Percentiles rank a stretch among this genome's conserved stretches.
These are phyloP conservation scores for Tanytarsus gracilentus DNA, from an alignment of 2,888 invertebrate genomes.

Conservation along the genomic window DNA sequence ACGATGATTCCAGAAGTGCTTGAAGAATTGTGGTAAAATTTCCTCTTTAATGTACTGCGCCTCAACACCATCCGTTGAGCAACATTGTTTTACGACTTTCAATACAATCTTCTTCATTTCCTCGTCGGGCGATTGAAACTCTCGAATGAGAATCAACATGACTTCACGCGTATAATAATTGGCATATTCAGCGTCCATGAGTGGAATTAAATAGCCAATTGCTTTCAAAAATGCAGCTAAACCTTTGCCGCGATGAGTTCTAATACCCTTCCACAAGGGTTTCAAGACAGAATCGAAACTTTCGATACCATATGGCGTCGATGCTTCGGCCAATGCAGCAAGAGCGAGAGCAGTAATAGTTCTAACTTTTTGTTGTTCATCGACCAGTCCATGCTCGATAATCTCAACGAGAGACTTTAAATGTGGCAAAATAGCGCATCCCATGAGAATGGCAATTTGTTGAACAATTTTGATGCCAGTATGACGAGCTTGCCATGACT, in stretches of 20 bases:
- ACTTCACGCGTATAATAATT: slow-evolving; percentile 98
- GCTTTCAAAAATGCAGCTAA: slow-evolving; percentile 98
- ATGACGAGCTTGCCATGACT: slow-evolving; percentile 97
- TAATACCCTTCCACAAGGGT: slow-evolving; percentile 98
- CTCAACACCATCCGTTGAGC: slow-evolving; percentile 99
- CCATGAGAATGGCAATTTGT: slow-evolving; percentile 99
- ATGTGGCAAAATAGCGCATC: slow-evolving; percentile 98
- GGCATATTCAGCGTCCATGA: slow-evolving; percentile 99
- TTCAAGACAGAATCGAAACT: slow-evolving; percentile 99
- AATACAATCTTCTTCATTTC: slow-evolving; percentile 99
- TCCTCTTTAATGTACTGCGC: slow-evolving; percentile 99
- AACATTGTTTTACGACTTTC: slow-evolving; percentile 99
- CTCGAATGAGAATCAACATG: slow-evolving; percentile 86
- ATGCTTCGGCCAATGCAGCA: slow-evolving; percentile 97
- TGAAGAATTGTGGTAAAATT: slow-evolving; percentile 96
- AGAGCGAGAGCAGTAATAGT: slow-evolving; percentile 98
- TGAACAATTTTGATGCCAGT: slow-evolving; percentile 99
- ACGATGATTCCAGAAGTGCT: slow-evolving; percentile 99
- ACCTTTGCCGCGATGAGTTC: slow-evolving; percentile 84
- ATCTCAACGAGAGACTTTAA: slow-evolving; percentile 96
- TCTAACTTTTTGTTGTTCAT: slow-evolving; percentile 98
- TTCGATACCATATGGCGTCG: slow-evolving; percentile 99
- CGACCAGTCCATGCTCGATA: slow-evolving; percentile 96
- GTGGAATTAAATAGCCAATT: slow-evolving; percentile 96
- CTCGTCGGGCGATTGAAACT: slow-evolving; percentile 99